Evolutionary conservation across 1,140 invertebrate genomes (phyloP).

Genomic region (Colletes gigas): DNA sequence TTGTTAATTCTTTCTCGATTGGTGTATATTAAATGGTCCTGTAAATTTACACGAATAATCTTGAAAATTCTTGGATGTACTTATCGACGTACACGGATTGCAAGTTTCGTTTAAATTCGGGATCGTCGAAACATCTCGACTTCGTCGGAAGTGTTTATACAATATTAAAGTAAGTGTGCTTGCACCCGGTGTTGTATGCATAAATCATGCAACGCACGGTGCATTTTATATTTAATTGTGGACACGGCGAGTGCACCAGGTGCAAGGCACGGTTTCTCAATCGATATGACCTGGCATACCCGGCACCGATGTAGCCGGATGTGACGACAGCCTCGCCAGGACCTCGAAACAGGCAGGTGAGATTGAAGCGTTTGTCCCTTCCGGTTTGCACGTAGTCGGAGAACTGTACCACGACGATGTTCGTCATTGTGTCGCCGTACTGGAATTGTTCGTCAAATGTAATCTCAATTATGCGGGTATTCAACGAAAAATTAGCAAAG

Average conservation of each 20-base stretch:
- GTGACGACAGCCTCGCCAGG: constrained; percentile 96
- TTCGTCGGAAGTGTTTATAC: constrained; percentile 9
- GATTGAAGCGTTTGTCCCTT: constrained; percentile 94
- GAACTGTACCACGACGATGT: constrained; percentile 96
- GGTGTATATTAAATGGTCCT: no score
- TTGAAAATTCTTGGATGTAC: no score
- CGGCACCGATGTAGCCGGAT: constrained; percentile 95
- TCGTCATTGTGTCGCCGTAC: constrained; percentile 96
- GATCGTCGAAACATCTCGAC: no score
- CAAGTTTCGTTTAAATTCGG: not conserved
- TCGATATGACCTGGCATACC: constrained; percentile 83
- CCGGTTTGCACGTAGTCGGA: constrained; percentile 96
- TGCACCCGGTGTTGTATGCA: constrained; percentile 42
- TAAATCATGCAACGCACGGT: not conserved
- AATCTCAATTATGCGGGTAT: not conserved
- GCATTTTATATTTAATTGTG: constrained; percentile 1
- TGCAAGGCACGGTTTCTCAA: constrained; percentile 62
- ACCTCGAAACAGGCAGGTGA: constrained; percentile 94
- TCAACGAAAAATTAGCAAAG: not conserved
- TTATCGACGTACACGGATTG: no score
- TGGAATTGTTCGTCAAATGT: constrained; percentile 74
- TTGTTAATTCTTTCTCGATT: no score
- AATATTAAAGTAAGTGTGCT: constrained; percentile 31
- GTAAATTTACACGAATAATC: no score
- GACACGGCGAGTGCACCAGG: constrained; percentile 27